Base-by-base conservation (phyloP, 1,140 invertebrate genomes). In the Mizuhopecten yessoensis region DNA sequence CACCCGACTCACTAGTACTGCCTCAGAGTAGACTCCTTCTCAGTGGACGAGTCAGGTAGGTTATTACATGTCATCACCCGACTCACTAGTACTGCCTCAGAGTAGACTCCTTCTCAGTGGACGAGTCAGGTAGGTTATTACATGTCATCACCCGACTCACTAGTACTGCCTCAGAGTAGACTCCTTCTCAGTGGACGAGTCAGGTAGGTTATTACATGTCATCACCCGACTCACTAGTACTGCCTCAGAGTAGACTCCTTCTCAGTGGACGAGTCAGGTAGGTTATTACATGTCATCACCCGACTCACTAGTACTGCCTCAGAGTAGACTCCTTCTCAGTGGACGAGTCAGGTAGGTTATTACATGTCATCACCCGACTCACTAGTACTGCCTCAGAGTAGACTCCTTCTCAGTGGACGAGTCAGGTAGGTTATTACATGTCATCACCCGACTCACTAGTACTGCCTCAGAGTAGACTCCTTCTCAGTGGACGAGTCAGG, bases 11-110 rank as follows among this genome's bases (percentile, higher is more conserved):
- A 34, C 97, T 98, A 49, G 97, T 98, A 11, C 95, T 99, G 89
- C 98, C 98, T 0, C 99, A 99, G 97, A n/a, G n/a, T n/a, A 98
- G 98, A 93, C 97, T 99, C 45, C 97, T 99, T 10, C 97, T 98
- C 91, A 98, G 98, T 94, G 98, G 97, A 86, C 36, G 36, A 39
- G 36, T 39, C 5, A n/a, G n/a, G 36, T 42, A 23, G 87, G 33
- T 91, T 17, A 20, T 34, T 91, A 34, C 39, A 36, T 91, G 33
- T 33, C 29, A 5, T 86, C 75, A 34, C 57, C 34, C 5, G n/a
- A 20, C 87, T 34, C 33, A n/a, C 39, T 17, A 86, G 11, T 87
- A 29, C 13, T 42, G 34, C 34, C 29, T 10, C 36, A 39, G 17
- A n/a, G n/a, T n/a, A n/a, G n/a, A n/a, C n/a, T n/a, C n/a, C 36